These are phyloP conservation scores for Cyclopterus lumpus DNA, from an alignment of 2,797 vertebrate genomes.

Conservation along the genomic window DNA sequence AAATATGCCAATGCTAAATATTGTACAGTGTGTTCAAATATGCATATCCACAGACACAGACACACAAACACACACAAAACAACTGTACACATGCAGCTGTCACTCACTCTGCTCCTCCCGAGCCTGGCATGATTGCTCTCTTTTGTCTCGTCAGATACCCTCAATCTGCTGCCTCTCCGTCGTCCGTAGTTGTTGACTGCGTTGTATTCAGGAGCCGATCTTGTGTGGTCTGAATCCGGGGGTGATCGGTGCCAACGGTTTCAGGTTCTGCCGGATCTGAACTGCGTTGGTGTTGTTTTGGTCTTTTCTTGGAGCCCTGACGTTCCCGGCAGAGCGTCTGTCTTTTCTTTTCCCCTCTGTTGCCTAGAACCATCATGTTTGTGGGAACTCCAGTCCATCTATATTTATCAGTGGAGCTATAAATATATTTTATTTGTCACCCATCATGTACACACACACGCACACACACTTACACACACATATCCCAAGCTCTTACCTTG, in stretches of 20 bases:
- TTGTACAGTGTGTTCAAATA: not conserved
- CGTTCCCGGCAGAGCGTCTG: constrained; percentile 29
- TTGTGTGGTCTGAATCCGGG: constrained; percentile 1
- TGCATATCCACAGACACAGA: not conserved
- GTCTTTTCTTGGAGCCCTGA: constrained; percentile 14
- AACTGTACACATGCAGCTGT: constrained; percentile 44
- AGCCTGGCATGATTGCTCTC: constrained; percentile 66
- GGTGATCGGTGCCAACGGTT: constrained; percentile 16
- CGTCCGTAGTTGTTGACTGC: constrained; percentile 18
- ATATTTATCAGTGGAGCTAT: constrained; percentile 58
- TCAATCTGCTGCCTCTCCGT: constrained; percentile 16
- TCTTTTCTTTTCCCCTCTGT: constrained; percentile 22
- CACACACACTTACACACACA: not conserved
- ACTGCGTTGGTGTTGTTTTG: constrained; percentile 1
- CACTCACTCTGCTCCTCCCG: constrained; percentile 76
- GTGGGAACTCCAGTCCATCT: constrained; percentile 38
- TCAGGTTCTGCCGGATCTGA: constrained; percentile 30
- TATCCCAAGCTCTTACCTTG: constrained; percentile 58
- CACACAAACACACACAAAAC: not conserved
- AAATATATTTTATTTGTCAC: constrained; percentile 62
- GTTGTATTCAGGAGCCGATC: constrained; percentile 15
- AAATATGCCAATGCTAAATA: not conserved
- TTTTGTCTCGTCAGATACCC: constrained; percentile 29
- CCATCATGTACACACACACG: not conserved
- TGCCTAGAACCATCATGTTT: constrained; percentile 52